A percentile compares a stretch with the other conserved stretches of the same genome.
These are phyloP conservation scores for Radopholus similis DNA, from an alignment of 1,140 invertebrate genomes.

Conservation along the genomic window DNA sequence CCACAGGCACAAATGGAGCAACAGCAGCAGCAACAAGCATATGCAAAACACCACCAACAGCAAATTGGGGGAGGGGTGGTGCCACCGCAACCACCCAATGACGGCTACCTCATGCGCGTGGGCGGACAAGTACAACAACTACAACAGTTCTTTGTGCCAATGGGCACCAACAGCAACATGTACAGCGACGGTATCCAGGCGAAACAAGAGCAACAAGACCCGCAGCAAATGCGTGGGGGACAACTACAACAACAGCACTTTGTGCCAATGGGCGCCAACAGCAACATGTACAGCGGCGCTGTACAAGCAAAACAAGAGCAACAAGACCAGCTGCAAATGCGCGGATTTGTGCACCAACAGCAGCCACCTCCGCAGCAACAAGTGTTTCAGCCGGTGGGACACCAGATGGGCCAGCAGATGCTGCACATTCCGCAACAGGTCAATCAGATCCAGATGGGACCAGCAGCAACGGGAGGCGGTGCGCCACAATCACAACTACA, in stretches of 20 bases:
- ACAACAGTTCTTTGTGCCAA: slow-evolving; percentile 2
- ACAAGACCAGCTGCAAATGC: slow-evolving; percentile 6
- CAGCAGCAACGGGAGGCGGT: not conserved
- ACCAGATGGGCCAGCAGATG: not conserved
- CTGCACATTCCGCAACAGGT: slow-evolving; percentile 27
- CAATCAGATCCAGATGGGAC: too few relatives aligned
- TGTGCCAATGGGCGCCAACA: too few relatives aligned
- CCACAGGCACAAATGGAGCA: slow-evolving; percentile 3
- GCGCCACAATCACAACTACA: slow-evolving; percentile 4
- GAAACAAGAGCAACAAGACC: slow-evolving; percentile 9
- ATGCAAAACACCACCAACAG: slow-evolving; percentile 1
- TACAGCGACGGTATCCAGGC: too few relatives aligned
- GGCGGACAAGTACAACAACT: too few relatives aligned
- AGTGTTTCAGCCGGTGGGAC: not conserved
- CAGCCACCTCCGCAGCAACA: not conserved
- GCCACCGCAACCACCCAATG: too few relatives aligned
- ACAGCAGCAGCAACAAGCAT: not conserved
- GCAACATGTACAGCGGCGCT: too few relatives aligned
- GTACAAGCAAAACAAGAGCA: slow-evolving; percentile 8
- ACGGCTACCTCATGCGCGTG: too few relatives aligned
- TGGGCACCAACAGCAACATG: too few relatives aligned
- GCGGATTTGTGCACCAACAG: too few relatives aligned
- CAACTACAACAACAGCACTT: slow-evolving; percentile 8
- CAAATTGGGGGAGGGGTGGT: too few relatives aligned
- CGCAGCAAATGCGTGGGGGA: not conserved